phyloP scores from a whole-genome alignment of 2,113 vertebrate species.

The Crotalus tigris region DNA sequence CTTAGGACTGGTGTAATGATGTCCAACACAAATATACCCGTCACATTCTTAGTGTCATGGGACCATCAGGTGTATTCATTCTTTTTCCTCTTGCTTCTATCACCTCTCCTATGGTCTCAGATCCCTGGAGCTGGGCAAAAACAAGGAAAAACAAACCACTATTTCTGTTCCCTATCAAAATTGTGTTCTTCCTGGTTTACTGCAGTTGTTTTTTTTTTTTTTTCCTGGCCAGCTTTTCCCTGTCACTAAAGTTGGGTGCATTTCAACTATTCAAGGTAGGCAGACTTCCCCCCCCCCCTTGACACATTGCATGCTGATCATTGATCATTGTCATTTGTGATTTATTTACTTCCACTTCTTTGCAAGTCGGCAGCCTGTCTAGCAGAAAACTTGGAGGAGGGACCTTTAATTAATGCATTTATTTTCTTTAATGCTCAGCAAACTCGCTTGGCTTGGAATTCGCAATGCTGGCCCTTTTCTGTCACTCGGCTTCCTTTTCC shows the following conservation, averaged over 20 bases:
- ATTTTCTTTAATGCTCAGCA: constrained; percentile 33
- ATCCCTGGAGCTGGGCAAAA: not conserved
- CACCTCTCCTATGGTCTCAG: not conserved
- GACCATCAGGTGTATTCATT: not conserved
- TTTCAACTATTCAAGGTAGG: constrained; percentile 27
- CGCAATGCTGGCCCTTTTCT: not conserved
- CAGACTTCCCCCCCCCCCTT: constrained; percentile 42
- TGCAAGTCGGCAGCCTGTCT: constrained; percentile 41
- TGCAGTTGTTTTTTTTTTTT: accelerated
- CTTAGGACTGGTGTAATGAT: not conserved
- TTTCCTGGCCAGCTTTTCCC: constrained; percentile 28
- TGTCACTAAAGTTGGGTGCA: constrained; percentile 48
- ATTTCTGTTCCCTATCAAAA: constrained; percentile 35
- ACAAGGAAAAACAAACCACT: no score
- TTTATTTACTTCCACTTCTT: constrained; percentile 60
- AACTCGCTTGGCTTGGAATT: not conserved
- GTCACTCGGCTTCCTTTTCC: not conserved
- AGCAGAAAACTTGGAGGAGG: constrained; percentile 33
- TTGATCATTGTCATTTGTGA: constrained; percentile 56
- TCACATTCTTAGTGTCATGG: not conserved
- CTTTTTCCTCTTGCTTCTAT: not conserved
- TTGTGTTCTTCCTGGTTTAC: not conserved
- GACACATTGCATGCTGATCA: constrained; percentile 45
- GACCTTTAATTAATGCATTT: constrained; percentile 45
- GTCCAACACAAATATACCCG: not conserved